These are phyloP conservation scores for Hyles euphorbiae DNA, from an alignment of 1,140 invertebrate genomes.

Conservation along the genomic window DNA sequence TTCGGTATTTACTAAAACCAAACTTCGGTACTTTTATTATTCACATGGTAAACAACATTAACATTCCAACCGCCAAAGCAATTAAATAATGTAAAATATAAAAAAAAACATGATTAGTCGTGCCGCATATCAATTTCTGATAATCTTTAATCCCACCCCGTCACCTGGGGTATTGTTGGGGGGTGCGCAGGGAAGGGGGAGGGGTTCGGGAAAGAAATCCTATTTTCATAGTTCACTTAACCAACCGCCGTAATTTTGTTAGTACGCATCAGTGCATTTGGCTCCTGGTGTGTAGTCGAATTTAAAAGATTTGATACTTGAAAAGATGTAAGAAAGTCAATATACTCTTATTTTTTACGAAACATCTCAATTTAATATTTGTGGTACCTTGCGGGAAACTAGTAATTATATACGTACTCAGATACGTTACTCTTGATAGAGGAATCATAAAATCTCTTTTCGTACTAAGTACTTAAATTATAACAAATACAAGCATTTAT, in stretches of 20 bases:
- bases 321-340: background rate
- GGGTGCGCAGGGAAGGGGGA: constrained; percentile 12
- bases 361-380: too few relatives aligned
- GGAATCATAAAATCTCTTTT: too few relatives aligned
- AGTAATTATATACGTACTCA: too few relatives aligned
- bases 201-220: constrained; percentile 57
- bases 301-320: constrained; percentile 43
- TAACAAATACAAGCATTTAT: too few relatives aligned
- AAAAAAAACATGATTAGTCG: constrained; percentile 9
- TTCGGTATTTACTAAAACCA: too few relatives aligned
- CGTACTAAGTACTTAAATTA: too few relatives aligned
- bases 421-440: too few relatives aligned
- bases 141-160: constrained; percentile 63
- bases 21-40: too few relatives aligned
- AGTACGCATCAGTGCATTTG: constrained; percentile 61
- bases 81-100: background rate
- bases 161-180: constrained; percentile 35
- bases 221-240: constrained; percentile 74
- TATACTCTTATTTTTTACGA: too few relatives aligned
- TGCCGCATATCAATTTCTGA: constrained; percentile 50
- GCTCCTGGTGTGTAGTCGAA: constrained; percentile 46
- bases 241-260: constrained; percentile 67
- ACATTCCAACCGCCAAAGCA: background rate
- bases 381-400: too few relatives aligned
- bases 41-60: background rate